Evolutionary conservation across 92 coral and sea anemone genomes (phyloP), one percentile per base, ranked within the genome.

Genomic region (Porites rus): DNA sequence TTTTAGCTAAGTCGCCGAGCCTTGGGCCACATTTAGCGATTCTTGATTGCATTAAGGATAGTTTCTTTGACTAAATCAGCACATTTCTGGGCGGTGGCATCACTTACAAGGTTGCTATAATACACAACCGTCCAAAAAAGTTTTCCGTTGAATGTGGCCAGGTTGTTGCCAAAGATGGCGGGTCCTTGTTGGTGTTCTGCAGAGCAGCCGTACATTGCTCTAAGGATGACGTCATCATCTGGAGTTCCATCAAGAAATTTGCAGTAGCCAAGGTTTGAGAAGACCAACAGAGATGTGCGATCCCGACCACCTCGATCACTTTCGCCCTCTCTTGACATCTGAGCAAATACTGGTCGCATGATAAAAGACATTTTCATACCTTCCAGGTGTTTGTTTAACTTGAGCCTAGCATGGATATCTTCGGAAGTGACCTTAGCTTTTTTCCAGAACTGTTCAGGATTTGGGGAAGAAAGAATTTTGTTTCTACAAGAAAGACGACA

Each of bases 41-140:
- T 38, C 46, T 54, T 64, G n/a, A 77, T 62, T 46, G 31, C 82
- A n/a, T 77, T 63, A 0, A 77, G 58, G 14, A 77, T 77, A 77
- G 71, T 61, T 38, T 18, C 70, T 43, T 77, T 77, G 6, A 62
- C 71, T 70, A 77, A 38, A 61, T 20, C 38, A 64, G 58, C 82
- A 43, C 46, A 77, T 64, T 77, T 62, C 82, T 77, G 58, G 59
- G 82, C 82, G 10, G 58, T n/a, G 28, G n/a, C 58, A 46, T 77
- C 58, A 62, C 21, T 63, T 18, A 51, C 52, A 63, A 77, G 31
- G 71, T 77, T 77, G 69, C 59, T 62, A 38, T 7, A 43, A n/a
- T 77, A 61, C 18, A 18, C 28, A n/a, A 77, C 58, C 13, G 81
- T 77, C 81, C 81, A 77, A 77, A 77, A 62, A n/a, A 77, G n/a